These are phyloP conservation scores for Metallyticus violacea DNA, from an alignment of 2,888 invertebrate species.

Conservation along the genomic window DNA sequence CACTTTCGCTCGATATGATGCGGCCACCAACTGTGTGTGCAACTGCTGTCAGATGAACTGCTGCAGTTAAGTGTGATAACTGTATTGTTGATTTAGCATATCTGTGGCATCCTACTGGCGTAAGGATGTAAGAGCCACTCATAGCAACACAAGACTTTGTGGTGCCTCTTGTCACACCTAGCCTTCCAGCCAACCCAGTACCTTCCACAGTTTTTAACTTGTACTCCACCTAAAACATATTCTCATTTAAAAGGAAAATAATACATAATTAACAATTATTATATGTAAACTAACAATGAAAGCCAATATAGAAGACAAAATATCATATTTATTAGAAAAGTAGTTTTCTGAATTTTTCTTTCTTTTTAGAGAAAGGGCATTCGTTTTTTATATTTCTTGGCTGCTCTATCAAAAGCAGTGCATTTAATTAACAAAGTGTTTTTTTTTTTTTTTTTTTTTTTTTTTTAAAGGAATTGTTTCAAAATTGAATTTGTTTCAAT, in stretches of 20 bases:
- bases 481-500: no score
- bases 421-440: neutral
- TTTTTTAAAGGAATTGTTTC: no score
- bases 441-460: no score
- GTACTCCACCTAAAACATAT: constrained; percentile 32
- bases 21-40: constrained; percentile 55
- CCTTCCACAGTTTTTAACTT: constrained; percentile 27
- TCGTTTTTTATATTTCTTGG: no score
- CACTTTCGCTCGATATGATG: constrained; percentile 51
- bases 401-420: no score
- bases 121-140: constrained; percentile 65
- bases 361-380: no score
- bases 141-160: constrained; percentile 62
- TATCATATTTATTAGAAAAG: no score
- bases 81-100: constrained; percentile 56
- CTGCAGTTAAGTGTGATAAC: constrained; percentile 43
- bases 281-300: no score
- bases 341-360: neutral
- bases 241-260: neutral
- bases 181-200: neutral
- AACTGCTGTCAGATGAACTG: constrained; percentile 50
- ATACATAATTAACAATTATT: neutral
- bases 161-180: constrained; percentile 18
- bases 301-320: no score
- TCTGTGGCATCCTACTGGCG: constrained; percentile 77